phyloP scores from a whole-genome alignment of 2,797 vertebrate species.

The Xenentodon cancila region DNA sequence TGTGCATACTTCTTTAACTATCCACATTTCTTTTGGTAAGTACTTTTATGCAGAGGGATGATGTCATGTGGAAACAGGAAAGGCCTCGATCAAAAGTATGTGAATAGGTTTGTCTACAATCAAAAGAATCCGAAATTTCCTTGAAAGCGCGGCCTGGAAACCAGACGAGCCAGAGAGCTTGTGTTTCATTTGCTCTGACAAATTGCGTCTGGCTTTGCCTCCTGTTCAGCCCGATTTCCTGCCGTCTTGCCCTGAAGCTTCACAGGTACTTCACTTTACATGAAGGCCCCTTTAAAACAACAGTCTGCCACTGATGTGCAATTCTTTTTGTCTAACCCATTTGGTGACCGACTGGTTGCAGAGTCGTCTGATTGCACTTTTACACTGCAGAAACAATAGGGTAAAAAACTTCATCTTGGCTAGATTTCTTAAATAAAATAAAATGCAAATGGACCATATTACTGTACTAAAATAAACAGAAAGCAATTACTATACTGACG shows the following conservation, averaged over 20 bases:
- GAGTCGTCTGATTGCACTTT: no score
- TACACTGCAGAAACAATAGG: no score
- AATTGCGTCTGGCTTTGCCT: neutral
- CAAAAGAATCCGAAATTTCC: neutral
- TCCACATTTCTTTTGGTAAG: no score
- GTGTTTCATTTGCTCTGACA: conserved; percentile 2
- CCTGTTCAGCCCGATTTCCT: neutral
- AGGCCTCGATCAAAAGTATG: neutral
- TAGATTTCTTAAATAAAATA: no score
- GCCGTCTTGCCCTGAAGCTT: neutral
- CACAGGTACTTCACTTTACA: neutral
- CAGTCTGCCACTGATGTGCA: no score
- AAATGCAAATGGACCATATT: no score
- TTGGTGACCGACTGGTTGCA: no score
- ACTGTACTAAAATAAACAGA: neutral
- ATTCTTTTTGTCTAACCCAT: no score
- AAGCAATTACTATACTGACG: neutral
- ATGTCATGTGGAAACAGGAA: neutral
- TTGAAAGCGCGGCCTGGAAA: neutral
- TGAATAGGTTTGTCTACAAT: conserved; percentile 1
- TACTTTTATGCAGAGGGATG: no score
- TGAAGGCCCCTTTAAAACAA: neutral
- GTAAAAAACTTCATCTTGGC: no score
- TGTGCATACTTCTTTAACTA: no score
- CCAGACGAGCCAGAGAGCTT: neutral